Conservation (phyloP, 2,888 invertebrate species). For the Cheilosia vernalis region DNA sequence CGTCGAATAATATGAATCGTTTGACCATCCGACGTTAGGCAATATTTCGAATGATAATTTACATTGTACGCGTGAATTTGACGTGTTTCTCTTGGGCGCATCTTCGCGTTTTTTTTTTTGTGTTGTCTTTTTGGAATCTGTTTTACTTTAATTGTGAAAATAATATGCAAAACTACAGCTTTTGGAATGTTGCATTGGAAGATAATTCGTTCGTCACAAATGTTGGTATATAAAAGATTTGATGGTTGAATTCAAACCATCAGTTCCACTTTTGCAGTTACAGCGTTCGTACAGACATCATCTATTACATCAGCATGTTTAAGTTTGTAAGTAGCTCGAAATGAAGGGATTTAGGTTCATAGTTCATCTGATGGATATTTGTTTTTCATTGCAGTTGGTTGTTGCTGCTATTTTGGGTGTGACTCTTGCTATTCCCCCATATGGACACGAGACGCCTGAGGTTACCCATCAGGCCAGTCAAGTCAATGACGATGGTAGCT, state of each 20-base stretch:
- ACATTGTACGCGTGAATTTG: not conserved
- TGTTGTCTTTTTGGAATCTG: not conserved
- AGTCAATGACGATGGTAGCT: conserved; percentile 82
- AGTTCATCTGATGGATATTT: not conserved
- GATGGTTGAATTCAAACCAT: conserved; percentile 17
- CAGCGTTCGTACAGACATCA: conserved; percentile 4
- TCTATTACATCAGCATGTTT: conserved; percentile 4
- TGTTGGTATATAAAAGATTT: conserved; percentile 27
- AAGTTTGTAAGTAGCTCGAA: conserved; percentile 22
- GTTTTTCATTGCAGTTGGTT: not conserved
- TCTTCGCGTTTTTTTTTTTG: not conserved
- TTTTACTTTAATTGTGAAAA: not conserved
- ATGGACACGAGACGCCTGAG: conserved; percentile 29
- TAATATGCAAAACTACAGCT: conserved; percentile 21
- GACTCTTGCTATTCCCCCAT: conserved; percentile 50
- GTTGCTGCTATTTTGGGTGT: conserved; percentile 1
- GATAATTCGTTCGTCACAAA: not conserved
- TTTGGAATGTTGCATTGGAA: conserved; percentile 28
- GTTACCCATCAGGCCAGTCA: conserved; percentile 57
- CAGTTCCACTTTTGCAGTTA: conserved; percentile 28
- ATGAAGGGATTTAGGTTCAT: not conserved
- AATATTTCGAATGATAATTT: not conserved
- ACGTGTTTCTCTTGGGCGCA: not conserved
- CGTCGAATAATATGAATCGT: not conserved
- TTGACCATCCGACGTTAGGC: not conserved